Base-by-base conservation (phyloP, 2,888 invertebrate genomes). In the Sipha maydis region DNA sequence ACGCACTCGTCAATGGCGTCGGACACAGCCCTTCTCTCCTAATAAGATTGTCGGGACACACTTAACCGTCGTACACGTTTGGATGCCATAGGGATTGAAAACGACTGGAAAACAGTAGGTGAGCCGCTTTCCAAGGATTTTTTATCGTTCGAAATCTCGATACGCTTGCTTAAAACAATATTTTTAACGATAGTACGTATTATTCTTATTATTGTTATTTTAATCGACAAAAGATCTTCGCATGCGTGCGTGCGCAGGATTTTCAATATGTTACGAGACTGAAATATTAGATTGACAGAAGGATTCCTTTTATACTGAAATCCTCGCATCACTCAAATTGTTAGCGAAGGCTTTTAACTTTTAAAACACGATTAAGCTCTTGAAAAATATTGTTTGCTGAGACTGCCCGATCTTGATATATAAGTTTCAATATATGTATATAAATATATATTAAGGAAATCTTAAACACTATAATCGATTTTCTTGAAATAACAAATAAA, bases 331-430 rank as follows among this genome's bases (percentile, higher is more conserved):
- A 56, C 56, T 75, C 56, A 67, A 75, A 75, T 76, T 76, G 9
- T 76, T 48, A 28, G 8, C n/a, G 25, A 76, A 84, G 41, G 84
- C 76, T 84, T 77, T 84, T 84, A 84, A 76, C 76, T 85, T 77
- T 85, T 67, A 85, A 67, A 85, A 85, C 69, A 17, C 17, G 67
- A 77, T 77, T 77, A 67, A 77, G 77, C 67, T 31, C 31, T 67
- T 8, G 41, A 73, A 71, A 61, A 82, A 86, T 67, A 82, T 73
- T 56, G 82, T 75, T 80, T 41, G 14, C 21, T 17, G 31, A 85
- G 34, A 9, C 82, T 54, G 41, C 38, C 2, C n/a, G 54, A 85
- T 78, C 41, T 78, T 34, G 77, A 84, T 84, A 61, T 41, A 79
- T 25, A 41, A 54, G 34, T 4, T 19, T 4, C n/a, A 56, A 56